A percentile compares a stretch with the other conserved stretches of the same genome.
Evolutionary conservation across 2,113 vertebrate species (phyloP).

Genomic region (Podarcis raffonei): DNA sequence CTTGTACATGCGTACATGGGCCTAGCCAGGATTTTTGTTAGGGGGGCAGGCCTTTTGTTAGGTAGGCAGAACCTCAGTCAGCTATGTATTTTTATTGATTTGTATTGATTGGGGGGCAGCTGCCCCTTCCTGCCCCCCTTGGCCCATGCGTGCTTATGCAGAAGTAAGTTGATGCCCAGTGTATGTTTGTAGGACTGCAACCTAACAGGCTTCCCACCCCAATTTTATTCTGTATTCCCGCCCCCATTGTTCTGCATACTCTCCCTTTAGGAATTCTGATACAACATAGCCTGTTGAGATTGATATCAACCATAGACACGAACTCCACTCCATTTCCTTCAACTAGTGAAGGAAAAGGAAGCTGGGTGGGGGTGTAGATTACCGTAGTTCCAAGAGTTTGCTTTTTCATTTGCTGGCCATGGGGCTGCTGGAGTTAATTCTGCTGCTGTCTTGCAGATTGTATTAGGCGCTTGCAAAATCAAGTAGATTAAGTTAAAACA

Average conservation of each 20-base stretch:
- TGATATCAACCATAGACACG: neutral
- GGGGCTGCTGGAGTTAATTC: neutral
- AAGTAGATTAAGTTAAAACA: neutral
- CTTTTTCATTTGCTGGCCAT: neutral
- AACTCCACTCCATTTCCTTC: neutral
- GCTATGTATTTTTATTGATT: no score
- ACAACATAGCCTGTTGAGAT: neutral
- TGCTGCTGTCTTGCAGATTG: neutral
- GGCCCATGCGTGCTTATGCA: neutral
- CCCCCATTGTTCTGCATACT: no score
- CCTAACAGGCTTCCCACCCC: neutral
- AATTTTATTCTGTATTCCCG: no score
- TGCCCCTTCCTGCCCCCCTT: no score
- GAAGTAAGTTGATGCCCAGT: neutral
- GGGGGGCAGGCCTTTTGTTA: no score
- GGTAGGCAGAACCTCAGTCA: no score
- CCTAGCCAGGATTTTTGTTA: no score
- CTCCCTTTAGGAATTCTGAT: no score
- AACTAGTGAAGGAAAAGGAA: neutral
- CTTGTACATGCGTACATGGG: neutral
- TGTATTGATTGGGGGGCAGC: no score
- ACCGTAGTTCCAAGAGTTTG: neutral
- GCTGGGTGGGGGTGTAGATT: neutral
- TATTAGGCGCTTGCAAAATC: no score
- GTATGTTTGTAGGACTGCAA: neutral